These are phyloP conservation scores for Phragmatobia fuliginosa DNA, from an alignment of 2,888 invertebrate genomes.

Conservation along the genomic window DNA sequence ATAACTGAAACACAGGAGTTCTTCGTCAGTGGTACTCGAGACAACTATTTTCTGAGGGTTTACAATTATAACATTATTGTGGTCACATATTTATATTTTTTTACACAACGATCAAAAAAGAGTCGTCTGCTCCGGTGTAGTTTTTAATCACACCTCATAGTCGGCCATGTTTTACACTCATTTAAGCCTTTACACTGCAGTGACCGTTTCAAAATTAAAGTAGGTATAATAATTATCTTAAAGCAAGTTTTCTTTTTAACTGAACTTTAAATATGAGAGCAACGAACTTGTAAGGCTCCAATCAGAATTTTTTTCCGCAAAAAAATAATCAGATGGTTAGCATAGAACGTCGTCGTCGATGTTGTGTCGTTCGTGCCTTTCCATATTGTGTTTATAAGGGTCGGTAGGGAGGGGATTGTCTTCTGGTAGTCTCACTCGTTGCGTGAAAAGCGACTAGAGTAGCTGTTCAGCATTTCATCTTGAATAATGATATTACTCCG, in stretches of 20 bases:
- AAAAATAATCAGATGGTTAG: neutral
- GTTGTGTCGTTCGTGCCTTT: neutral
- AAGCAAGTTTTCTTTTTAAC: neutral
- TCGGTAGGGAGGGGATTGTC: too few relatives aligned
- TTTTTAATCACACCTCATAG: neutral
- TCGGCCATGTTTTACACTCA: neutral
- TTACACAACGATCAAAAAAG: neutral
- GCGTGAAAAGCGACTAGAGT: too few relatives aligned
- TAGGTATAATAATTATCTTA: neutral
- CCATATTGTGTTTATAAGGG: too few relatives aligned
- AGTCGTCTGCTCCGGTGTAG: neutral
- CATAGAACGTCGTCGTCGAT: neutral
- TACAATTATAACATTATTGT: neutral
- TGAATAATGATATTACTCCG: too few relatives aligned
- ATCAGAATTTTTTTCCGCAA: neutral
- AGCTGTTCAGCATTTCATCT: too few relatives aligned
- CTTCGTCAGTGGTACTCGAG: too few relatives aligned
- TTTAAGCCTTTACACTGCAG: neutral
- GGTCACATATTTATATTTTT: neutral
- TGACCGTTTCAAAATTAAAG: neutral
- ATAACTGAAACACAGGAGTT: neutral
- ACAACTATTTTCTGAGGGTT: neutral
- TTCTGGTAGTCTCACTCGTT: too few relatives aligned
- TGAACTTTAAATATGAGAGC: conserved; percentile 3
- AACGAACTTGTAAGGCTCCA: neutral